phyloP scores from a whole-genome alignment of 2,797 vertebrate genomes.

The Labeo calbasu region DNA sequence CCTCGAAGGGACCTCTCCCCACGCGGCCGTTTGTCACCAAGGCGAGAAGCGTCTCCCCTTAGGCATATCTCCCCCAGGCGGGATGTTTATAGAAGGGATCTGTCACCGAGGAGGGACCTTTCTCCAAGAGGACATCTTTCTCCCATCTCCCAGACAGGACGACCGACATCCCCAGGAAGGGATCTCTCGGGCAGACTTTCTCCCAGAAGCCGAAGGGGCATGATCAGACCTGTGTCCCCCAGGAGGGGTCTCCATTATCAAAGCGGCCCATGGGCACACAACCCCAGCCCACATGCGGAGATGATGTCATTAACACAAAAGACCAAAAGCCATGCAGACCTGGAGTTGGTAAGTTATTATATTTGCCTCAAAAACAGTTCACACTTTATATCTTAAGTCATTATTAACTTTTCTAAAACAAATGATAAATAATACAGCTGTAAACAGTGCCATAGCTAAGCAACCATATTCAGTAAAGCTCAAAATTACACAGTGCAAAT shows the following conservation, averaged over 20 bases:
- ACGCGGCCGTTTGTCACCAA: conserved; percentile 83
- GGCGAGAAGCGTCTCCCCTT: conserved; percentile 87
- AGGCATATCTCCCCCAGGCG: conserved; percentile 90
- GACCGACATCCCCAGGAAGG: conserved; percentile 75
- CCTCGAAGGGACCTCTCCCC: conserved; percentile 90
- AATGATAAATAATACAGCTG: background rate
- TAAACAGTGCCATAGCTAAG: conserved; percentile 16
- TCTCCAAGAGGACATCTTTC: conserved; percentile 70
- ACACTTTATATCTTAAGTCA: background rate
- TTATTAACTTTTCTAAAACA: background rate
- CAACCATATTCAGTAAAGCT: background rate
- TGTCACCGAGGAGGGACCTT: conserved; percentile 86
- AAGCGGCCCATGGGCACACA: conserved; percentile 79
- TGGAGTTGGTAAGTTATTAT: conserved; percentile 60
- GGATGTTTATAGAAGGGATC: conserved; percentile 87
- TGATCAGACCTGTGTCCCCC: conserved; percentile 82
- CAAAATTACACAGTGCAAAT: background rate
- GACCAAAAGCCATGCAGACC: conserved; percentile 70
- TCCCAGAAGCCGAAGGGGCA: conserved; percentile 78
- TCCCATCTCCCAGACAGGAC: conserved; percentile 71
- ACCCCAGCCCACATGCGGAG: conserved; percentile 83
- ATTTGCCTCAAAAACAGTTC: background rate
- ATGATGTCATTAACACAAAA: conserved; percentile 81
- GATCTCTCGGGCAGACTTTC: conserved; percentile 82
- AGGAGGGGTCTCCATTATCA: conserved; percentile 87